phyloP scores from a whole-genome alignment of 2,113 vertebrate genomes.

The Diadophis punctatus region DNA sequence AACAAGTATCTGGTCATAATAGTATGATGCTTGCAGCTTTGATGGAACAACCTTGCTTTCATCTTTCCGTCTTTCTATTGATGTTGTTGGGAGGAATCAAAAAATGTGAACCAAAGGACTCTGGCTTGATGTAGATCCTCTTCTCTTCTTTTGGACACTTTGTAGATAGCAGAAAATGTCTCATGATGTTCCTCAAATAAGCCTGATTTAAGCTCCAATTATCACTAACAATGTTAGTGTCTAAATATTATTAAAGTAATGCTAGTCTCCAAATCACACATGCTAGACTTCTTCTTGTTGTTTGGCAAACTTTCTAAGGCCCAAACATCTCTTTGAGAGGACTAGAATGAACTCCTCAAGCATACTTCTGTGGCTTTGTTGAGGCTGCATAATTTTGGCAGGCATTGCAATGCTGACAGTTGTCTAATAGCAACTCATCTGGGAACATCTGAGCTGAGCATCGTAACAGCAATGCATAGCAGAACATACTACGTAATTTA shows the following conservation, averaged over 20 bases:
- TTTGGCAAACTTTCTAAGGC: neutral
- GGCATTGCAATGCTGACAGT: neutral
- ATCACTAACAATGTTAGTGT: neutral
- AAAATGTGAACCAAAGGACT: neutral
- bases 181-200: neutral
- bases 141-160: neutral
- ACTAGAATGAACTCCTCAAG: neutral
- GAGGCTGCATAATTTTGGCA: neutral
- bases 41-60: neutral
- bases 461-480: neutral
- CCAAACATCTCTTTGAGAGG: neutral
- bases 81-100: neutral
- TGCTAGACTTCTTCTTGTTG: neutral
- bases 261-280: neutral
- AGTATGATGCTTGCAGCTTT: neutral
- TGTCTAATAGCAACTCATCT: neutral
- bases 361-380: neutral
- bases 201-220: neutral
- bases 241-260: neutral
- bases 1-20: neutral
- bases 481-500: neutral
- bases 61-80: neutral
- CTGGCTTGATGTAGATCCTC: neutral
- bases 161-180: neutral
- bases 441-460: neutral